Percentiles rank a stretch among this genome's conserved stretches.
Evolutionary conservation across 2,888 invertebrate species (phyloP).

Genomic region (Cerastis leucographa): DNA sequence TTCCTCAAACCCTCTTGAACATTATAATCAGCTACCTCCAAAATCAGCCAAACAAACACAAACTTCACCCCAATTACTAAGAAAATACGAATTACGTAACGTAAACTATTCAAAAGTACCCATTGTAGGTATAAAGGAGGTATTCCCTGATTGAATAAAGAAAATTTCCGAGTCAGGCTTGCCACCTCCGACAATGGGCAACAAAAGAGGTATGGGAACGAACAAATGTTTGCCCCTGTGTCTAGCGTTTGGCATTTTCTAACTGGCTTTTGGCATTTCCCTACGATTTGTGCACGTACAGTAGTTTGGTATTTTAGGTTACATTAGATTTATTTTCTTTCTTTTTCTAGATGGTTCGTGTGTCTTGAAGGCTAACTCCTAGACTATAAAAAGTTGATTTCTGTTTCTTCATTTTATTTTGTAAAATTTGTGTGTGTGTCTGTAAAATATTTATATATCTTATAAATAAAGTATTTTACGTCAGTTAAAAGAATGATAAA

Average conservation of each 20-base stretch:
- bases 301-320: slow-evolving; percentile 51
- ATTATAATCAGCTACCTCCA: slow-evolving; percentile 23
- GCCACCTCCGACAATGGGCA: slow-evolving; percentile 68
- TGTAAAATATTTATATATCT: no score
- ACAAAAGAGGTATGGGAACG: slow-evolving; percentile 70
- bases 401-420: not conserved
- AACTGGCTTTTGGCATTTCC: slow-evolving; percentile 74
- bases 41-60: slow-evolving; percentile 31
- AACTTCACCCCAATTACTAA: slow-evolving; percentile 52
- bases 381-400: not conserved
- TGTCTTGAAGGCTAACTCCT: not conserved
- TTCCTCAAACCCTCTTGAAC: not conserved
- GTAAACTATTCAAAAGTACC: slow-evolving; percentile 58
- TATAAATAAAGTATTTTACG: no score
- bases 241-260: slow-evolving; percentile 74
- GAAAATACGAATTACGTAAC: slow-evolving; percentile 63
- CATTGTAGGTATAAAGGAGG: slow-evolving; percentile 62
- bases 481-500: no score
- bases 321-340: not conserved
- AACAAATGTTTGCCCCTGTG: slow-evolving; percentile 75
- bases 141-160: slow-evolving; percentile 71
- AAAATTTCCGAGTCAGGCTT: slow-evolving; percentile 70
- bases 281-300: slow-evolving; percentile 57
- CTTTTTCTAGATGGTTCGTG: not conserved
- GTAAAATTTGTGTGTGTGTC: not conserved